Conservation (phyloP, 1,140 invertebrate species). For the Orius insidiosus region DNA sequence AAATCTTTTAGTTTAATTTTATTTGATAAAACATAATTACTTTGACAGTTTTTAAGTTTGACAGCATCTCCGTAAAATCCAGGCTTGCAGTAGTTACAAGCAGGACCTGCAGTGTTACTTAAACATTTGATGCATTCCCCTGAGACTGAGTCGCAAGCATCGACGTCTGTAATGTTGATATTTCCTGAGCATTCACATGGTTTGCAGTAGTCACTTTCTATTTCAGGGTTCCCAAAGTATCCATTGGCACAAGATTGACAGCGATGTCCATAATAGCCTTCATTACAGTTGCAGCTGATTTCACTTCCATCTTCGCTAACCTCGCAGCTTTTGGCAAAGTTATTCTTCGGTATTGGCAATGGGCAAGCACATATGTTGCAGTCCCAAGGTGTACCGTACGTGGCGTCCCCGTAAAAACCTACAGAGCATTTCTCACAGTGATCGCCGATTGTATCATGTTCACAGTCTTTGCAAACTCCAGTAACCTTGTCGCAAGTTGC, state of each 20-base stretch:
- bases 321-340: slow-evolving; percentile 81
- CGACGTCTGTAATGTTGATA: slow-evolving; percentile 62
- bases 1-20: no score
- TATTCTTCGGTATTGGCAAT: slow-evolving; percentile 73
- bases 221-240: slow-evolving; percentile 65
- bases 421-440: slow-evolving; percentile 81
- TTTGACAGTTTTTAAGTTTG: slow-evolving; percentile 71
- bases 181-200: slow-evolving; percentile 85
- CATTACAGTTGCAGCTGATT: slow-evolving; percentile 71
- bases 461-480: slow-evolving; percentile 81
- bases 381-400: slow-evolving; percentile 62
- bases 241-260: slow-evolving; percentile 78
- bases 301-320: slow-evolving; percentile 61
- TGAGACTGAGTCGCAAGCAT: slow-evolving; percentile 71
- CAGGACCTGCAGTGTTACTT: slow-evolving; percentile 75
- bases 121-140: slow-evolving; percentile 77
- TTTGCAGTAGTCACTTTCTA: slow-evolving; percentile 55
- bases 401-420: slow-evolving; percentile 88
- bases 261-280: slow-evolving; percentile 68
- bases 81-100: slow-evolving; percentile 74
- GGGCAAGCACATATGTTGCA: slow-evolving; percentile 96
- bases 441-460: slow-evolving; percentile 79
- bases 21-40: no score
- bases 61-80: slow-evolving; percentile 89
- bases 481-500: slow-evolving; percentile 80